Evolutionary conservation across 2,888 invertebrate species (phyloP).

Genomic region (Hyposoter didymator): DNA sequence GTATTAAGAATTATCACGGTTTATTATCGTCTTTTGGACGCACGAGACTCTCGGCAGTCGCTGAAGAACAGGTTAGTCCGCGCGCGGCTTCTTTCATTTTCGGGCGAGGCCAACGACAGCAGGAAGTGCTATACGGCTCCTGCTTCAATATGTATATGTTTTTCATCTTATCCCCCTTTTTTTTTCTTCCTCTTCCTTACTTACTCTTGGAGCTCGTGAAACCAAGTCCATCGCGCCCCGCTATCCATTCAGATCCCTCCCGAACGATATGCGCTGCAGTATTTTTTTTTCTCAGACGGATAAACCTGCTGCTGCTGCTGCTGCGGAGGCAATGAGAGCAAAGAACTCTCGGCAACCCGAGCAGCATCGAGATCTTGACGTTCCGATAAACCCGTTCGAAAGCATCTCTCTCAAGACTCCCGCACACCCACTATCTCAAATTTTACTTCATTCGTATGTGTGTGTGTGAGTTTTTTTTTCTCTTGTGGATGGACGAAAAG

Average conservation of each 20-base stretch:
- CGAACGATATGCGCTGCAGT: constrained; percentile 54
- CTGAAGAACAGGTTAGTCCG: constrained; percentile 56
- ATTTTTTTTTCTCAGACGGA: constrained; percentile 52
- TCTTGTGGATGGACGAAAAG: not conserved
- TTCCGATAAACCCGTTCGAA: constrained; percentile 51
- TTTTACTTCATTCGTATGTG: not conserved
- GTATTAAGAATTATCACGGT: constrained; percentile 60
- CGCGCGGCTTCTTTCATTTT: constrained; percentile 67
- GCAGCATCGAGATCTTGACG: constrained; percentile 55
- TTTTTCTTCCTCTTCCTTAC: constrained; percentile 4
- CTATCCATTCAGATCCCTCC: constrained; percentile 60
- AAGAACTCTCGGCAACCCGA: constrained; percentile 46
- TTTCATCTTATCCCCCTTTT: constrained; percentile 33
- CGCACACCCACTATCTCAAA: constrained; percentile 10
- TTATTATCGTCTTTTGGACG: constrained; percentile 59
- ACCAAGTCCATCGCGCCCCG: constrained; percentile 45
- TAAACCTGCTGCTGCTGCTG: constrained; percentile 25
- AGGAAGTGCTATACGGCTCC: constrained; percentile 60
- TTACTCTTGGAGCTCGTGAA: constrained; percentile 32
- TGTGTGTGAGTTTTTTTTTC: no score
- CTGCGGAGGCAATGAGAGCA: constrained; percentile 31
- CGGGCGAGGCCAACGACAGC: constrained; percentile 61
- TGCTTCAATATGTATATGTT: constrained; percentile 18
- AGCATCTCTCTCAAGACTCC: constrained; percentile 52
- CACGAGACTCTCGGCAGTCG: constrained; percentile 36